Percentiles rank a stretch among this genome's conserved stretches.
These are phyloP conservation scores for Rhagium mordax DNA, from an alignment of 2,888 invertebrate species.

Conservation along the genomic window DNA sequence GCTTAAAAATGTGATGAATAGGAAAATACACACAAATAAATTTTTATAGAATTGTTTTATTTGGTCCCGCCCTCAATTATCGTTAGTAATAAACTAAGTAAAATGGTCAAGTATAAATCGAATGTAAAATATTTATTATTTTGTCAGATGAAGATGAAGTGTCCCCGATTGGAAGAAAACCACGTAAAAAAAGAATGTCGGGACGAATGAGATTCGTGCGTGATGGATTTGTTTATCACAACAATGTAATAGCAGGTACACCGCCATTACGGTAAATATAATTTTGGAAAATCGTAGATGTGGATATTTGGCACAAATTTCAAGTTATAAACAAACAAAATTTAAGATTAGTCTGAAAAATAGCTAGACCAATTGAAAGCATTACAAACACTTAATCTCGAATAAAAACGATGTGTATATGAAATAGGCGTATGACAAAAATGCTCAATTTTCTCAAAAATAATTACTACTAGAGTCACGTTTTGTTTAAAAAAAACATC, in stretches of 20 bases:
- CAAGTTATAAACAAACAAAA: too few relatives aligned
- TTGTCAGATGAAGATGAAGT: slow-evolving; percentile 50
- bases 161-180: slow-evolving; percentile 40
- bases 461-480: too few relatives aligned
- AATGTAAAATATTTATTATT: slow-evolving; percentile 44
- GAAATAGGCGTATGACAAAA: too few relatives aligned
- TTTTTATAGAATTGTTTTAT: slow-evolving; percentile 11
- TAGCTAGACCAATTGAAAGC: too few relatives aligned
- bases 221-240: slow-evolving; percentile 64
- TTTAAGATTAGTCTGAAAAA: too few relatives aligned
- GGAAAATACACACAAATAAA: neutral
- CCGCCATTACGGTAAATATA: slow-evolving; percentile 64
- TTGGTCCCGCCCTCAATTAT: neutral
- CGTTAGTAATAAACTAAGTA: slow-evolving; percentile 6
- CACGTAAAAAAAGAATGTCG: slow-evolving; percentile 53
- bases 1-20: neutral
- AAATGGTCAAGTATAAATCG: slow-evolving; percentile 25
- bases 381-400: too few relatives aligned
- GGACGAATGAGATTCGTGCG: slow-evolving; percentile 60
- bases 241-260: slow-evolving; percentile 61
- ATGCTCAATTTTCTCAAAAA: too few relatives aligned
- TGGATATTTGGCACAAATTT: slow-evolving; percentile 35
- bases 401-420: too few relatives aligned
- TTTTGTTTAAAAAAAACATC: too few relatives aligned
- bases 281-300: slow-evolving; percentile 14